Evolutionary conservation across 2,888 invertebrate genomes (phyloP), one percentile per base, ranked within the genome.

Genomic region (Catotricha subobsoleta): DNA sequence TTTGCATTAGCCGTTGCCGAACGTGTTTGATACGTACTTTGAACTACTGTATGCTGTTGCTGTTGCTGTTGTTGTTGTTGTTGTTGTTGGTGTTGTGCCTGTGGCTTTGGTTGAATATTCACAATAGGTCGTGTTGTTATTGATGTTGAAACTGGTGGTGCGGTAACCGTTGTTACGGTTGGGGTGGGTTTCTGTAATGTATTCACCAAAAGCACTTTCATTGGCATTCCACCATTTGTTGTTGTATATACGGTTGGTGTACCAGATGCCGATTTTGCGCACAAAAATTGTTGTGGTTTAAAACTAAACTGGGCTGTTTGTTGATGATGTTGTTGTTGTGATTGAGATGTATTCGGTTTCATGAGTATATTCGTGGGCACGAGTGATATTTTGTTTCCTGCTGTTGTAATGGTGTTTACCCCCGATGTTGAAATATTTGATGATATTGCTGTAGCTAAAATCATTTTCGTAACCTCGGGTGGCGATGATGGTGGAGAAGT

Each of bases 301-400:
- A 43, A 39, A 21, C 33, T 43, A 12, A 43, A 36, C 39, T 44
- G 44, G 21, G 44, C 40, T 35, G 43, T 42, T n/a, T n/a, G n/a
- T n/a, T n/a, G n/a, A n/a, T n/a, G n/a, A n/a, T n/a, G n/a, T n/a
- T n/a, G n/a, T n/a, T n/a, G n/a, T 25, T 38, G 43, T 3, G 55
- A 54, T 31, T 30, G 42, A 20, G 34, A 23, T n/a, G n/a, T 19
- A 9, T 35, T 18, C 15, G 28, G 42, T 39, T 62, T 60, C 48
- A 63, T 53, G 1, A 63, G 51, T 25, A 62, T 58, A 45, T 62
- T 62, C 1, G 63, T 60, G 20, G 63, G 63, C n/a, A 63, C 62
- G 31, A 63, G 30, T 0, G 63, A 63, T 8, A 63, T 62, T 49
- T 61, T 62, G 12, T 8, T 12, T n/a, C 4, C 18, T 13, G 41